Evolutionary conservation across 2,888 invertebrate species (phyloP).

Genomic region (Zootermopsis nevadensis): DNA sequence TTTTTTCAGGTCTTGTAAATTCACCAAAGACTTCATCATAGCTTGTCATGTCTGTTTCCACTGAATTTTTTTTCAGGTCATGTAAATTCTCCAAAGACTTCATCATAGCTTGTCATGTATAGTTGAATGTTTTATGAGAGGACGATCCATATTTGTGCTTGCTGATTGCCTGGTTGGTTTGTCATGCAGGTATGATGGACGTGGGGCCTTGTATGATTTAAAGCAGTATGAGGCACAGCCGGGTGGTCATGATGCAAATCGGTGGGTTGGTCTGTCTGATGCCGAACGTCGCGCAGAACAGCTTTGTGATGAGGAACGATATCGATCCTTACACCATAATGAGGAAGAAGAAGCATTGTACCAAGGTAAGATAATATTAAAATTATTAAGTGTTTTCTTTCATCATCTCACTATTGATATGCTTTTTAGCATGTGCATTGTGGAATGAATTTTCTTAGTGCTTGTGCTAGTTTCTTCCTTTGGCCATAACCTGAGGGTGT

Average conservation of each 20-base stretch:
- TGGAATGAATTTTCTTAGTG: not conserved
- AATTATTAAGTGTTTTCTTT: no score
- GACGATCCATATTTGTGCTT: not conserved
- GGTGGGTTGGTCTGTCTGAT: conserved; percentile 72
- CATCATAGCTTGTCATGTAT: no score
- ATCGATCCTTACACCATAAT: conserved; percentile 87
- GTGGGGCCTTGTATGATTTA: conserved; percentile 91
- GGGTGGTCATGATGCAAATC: conserved; percentile 73
- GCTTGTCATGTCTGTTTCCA: no score
- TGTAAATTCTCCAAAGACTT: no score
- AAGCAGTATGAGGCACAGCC: conserved; percentile 81
- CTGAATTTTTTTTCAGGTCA: no score
- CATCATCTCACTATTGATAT: no score
- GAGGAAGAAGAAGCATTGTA: conserved; percentile 90
- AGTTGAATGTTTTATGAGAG: no score
- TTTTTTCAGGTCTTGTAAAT: no score
- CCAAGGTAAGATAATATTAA: conserved; percentile 74
- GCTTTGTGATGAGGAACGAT: conserved; percentile 95
- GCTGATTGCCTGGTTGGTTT: conserved; percentile 15
- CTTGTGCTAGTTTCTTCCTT: not conserved
- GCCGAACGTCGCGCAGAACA: conserved; percentile 87
- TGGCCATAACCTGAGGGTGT: no score
- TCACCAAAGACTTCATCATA: no score
- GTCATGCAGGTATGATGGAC: conserved; percentile 87
- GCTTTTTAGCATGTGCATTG: no score